Evolutionary conservation across 2,888 invertebrate species (phyloP), one percentile per base, ranked within the genome.

Genomic region (Chrysomela aeneicollis): DNA sequence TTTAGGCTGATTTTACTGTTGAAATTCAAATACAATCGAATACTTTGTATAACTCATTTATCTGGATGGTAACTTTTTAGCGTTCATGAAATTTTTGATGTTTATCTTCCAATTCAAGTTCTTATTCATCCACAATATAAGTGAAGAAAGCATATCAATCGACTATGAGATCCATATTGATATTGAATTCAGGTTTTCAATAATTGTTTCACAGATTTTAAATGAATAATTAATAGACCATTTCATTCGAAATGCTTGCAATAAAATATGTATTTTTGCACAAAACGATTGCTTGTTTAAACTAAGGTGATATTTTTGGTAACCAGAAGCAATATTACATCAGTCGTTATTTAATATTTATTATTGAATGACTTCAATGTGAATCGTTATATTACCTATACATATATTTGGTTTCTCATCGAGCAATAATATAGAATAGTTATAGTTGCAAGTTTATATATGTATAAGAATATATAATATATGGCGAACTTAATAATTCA

Each of bases 261-360:
- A 79, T 79, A 81, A 76, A 66, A 75, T 78, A 79, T 76, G 79
- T 82, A 82, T 82, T 82, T 82, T 82, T 81, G 81, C 81, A 81
- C 81, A 77, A 73, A 74, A 76, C 75, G 74, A 68, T 75, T 72
- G 75, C 74, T 77, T 78, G 69, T 75, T 76, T 73, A 71, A 71
- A 68, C 69, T 70, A 72, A 70, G 79, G 82, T 82, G 82, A 82
- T 82, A 82, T 82, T 82, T 82, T 82, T 81, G 78, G 81, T 81
- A 82, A 82, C 80, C 78, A 76, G 79, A 82, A 82, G 82, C 82
- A 82, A 82, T 82, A 82, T 77, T 66, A 74, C 71, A n/a, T n/a
- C n/a, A 75, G 71, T 26, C 26, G 26, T 74, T 75, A 75, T 77
- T 76, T 77, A 76, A 70, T 73, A 75, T 70, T 74, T 15, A 72